phyloP scores from a whole-genome alignment of 2,797 vertebrate species.

The Semaprochilodus insignis region DNA sequence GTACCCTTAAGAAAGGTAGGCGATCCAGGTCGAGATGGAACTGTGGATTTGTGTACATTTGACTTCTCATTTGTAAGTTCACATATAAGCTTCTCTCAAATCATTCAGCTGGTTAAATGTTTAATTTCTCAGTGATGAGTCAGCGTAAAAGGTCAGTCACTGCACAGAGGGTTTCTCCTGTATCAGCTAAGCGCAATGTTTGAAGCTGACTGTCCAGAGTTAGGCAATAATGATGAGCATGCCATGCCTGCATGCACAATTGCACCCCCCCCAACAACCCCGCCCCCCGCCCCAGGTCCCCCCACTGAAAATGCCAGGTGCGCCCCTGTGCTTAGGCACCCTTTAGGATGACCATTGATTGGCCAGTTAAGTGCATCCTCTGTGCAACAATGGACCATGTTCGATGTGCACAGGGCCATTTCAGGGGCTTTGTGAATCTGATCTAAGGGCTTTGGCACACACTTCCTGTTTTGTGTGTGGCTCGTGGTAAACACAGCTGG shows the following conservation, averaged over 20 bases:
- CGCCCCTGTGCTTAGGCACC: slow-evolving; percentile 37
- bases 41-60: neutral
- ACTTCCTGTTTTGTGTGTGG: slow-evolving; percentile 61
- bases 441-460: slow-evolving; percentile 60
- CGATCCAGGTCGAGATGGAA: neutral
- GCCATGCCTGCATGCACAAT: slow-evolving; percentile 19
- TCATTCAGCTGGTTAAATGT: neutral
- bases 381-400: slow-evolving; percentile 48
- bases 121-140: neutral
- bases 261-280: no score
- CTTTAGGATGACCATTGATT: slow-evolving; percentile 53
- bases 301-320: slow-evolving; percentile 50
- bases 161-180: slow-evolving; percentile 5
- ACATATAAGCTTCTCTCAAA: neutral
- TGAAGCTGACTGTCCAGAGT: slow-evolving; percentile 27
- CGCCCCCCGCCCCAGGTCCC: neutral
- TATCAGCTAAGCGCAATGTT: slow-evolving; percentile 41
- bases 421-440: slow-evolving; percentile 59
- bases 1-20: neutral
- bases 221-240: slow-evolving; percentile 25
- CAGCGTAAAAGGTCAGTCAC: neutral
- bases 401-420: slow-evolving; percentile 41
- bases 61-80: neutral
- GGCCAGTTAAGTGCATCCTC: slow-evolving; percentile 62
- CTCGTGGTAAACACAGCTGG: slow-evolving; percentile 55